Conservation (phyloP, 2,888 invertebrate genomes). For the Escarpia spicata region DNA sequence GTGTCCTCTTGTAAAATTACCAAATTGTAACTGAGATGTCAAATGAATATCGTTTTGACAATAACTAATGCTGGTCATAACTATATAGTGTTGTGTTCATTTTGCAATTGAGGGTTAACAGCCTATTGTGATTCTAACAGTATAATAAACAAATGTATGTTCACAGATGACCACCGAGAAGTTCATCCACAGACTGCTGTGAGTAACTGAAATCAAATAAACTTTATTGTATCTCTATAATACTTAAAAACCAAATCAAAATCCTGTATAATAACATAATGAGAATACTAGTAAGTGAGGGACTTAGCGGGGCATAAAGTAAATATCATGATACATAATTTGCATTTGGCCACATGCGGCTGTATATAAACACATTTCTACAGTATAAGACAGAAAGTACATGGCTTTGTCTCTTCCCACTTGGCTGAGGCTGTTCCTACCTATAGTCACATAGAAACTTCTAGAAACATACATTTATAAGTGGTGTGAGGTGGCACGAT, state of each 20-base stretch:
- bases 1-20: not conserved
- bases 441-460: not conserved
- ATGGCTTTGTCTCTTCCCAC: not conserved
- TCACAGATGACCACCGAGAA: constrained; percentile 27
- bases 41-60: not conserved
- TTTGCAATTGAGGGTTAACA: not conserved
- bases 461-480: too few relatives aligned
- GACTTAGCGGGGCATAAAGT: not conserved
- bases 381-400: not conserved
- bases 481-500: too few relatives aligned
- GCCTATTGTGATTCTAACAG: not conserved
- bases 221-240: not conserved
- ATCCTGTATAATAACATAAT: too few relatives aligned
- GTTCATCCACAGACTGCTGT: constrained; percentile 36
- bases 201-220: constrained; percentile 24
- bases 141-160: not conserved
- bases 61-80: not conserved
- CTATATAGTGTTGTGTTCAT: not conserved
- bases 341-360: not conserved
- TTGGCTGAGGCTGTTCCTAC: not conserved
- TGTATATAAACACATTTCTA: not conserved
- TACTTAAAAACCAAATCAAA: too few relatives aligned
- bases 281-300: too few relatives aligned
- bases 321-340: too few relatives aligned
- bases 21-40: not conserved